Base-by-base conservation (phyloP, 2,888 invertebrate genomes). In the Tuberolachnus salignus region DNA sequence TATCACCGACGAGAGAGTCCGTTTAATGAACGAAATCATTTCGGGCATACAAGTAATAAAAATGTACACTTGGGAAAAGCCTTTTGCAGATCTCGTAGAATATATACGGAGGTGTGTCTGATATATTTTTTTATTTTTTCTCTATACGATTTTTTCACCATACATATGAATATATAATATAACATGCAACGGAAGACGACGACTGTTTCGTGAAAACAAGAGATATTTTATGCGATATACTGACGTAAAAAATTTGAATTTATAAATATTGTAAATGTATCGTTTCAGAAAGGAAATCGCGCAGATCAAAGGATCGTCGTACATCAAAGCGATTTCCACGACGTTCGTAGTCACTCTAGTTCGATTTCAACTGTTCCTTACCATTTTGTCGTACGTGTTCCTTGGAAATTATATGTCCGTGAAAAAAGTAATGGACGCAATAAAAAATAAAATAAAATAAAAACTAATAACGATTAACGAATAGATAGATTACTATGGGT, bases 31-130 rank as follows among this genome's bases (percentile, higher is more conserved):
- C 84, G 97, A 97, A 86, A 92, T 96, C 81, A 90, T 95, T 53
- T 89, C 90, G 14, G 94, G 94, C 0, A 94, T 95, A 84, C 90
- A 93, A 84, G 93, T 94, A 21, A 94, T 95, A 84, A 95, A 95
- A 87, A 94, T 95, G 94, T 95, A 94, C 85, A 92, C 94, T 0
- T 95, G 95, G 92, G 95, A 95, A 85, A 90, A 89, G 82, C 92
- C 94, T 0, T 95, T 95, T 84, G 90, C 91, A 1, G 88, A 90
- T 75, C 86, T 94, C 14, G 90, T 95, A 11, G 89, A 89, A 78
- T 87, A 88, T 81, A 90, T 92, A 0, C 88, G 94, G 85, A 90
- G 89, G 93, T 94, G 86, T 87, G 89, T 34, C 34, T 34, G 34
- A 4, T 4, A 34, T 34, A 34, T 34, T 34, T 34, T 34, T 3